Evolutionary conservation across 2,797 vertebrate species (phyloP), one percentile per base, ranked within the genome.

Genomic region (Clamator glandarius): DNA sequence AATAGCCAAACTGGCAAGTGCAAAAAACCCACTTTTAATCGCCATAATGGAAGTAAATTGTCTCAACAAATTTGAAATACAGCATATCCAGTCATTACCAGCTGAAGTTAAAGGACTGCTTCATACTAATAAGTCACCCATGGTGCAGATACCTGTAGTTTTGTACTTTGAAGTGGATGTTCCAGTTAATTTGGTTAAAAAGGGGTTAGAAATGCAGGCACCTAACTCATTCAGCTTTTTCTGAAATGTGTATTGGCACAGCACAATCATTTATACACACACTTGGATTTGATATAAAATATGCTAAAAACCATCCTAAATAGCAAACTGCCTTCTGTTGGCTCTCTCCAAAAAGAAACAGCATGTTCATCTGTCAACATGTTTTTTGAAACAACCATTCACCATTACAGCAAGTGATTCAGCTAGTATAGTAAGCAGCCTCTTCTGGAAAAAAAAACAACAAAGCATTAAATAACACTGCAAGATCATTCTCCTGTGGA

Each of bases 341-440:
- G 15, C 50, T 93, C 81, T 90, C 61, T 88, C 57, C 57, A 83
- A 79, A 92, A 73, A 92, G 74, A 87, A 95, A 69, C 76, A 89
- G 51, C 25, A 33, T 62, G 55, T 73, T 93, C 70, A 92, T 86
- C 93, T 88, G 86, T 90, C 70, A 91, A 84, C 91, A 72, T 26
- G 29, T 44, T 89, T 96, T 95, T 63, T 92, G 59, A 66, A 94
- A 91, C 69, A 88, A 84, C 41, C 6, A 2, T 59, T 90, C 33
- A 68, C 48, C 10, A 18, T 61, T 82, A 88, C 46, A 93, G 64
- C 54, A 67, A 89, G 69, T n/a, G 76, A 92, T 93, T 95, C 88
- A 79, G 74, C 79, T 78, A 52, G 15, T 76, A 61, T 7, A 93
- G 84, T 41, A 83, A 74, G 46, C 16, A 42, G 67, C 42, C 42